Conservation (phyloP, 2,113 vertebrate genomes). For the Gallinago media region DNA sequence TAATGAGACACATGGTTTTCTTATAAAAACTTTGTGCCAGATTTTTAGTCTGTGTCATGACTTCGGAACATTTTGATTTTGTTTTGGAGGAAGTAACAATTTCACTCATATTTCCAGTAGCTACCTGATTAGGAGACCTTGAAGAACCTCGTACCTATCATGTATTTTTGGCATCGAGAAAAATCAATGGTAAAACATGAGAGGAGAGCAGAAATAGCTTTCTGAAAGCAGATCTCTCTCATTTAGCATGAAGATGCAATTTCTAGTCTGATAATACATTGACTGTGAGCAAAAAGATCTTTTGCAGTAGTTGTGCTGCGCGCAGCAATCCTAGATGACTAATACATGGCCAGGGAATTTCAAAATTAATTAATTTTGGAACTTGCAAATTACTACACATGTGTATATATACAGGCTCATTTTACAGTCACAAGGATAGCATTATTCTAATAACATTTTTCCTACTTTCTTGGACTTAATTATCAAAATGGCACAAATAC, state of each 20-base stretch:
- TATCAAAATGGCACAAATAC: not conserved
- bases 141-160: not conserved
- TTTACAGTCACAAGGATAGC: not conserved
- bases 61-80: not conserved
- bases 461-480: not conserved
- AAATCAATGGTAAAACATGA: not conserved
- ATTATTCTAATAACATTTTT: not conserved
- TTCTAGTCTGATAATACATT: not conserved
- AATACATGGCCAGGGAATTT: not conserved
- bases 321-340: not conserved
- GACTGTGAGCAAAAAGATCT: not conserved
- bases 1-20: not conserved
- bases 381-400: not conserved
- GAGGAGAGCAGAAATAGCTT: not conserved
- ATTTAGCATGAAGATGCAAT: not conserved
- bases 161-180: not conserved
- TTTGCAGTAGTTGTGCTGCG: not conserved
- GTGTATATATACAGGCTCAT: not conserved
- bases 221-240: not conserved
- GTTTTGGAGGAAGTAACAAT: not conserved
- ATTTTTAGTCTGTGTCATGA: not conserved
- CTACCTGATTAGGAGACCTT: not conserved
- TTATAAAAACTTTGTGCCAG: not conserved
- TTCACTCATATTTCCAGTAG: not conserved
- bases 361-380: not conserved